phyloP scores from a whole-genome alignment of 1,140 invertebrate species.

The Tetramorium alpestre region DNA sequence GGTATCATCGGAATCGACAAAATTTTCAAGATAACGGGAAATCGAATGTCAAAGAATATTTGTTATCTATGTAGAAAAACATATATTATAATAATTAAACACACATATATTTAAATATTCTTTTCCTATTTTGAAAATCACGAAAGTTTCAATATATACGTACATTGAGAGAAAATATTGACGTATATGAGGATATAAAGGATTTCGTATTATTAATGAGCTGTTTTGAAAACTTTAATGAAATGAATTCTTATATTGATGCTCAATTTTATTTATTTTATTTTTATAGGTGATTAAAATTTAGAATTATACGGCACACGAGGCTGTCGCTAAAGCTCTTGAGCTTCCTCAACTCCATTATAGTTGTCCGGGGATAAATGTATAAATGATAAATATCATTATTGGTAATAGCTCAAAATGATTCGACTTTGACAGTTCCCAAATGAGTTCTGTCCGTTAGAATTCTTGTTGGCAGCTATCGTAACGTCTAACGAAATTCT shows the following conservation, averaged over 20 bases:
- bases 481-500: slow-evolving; percentile 33
- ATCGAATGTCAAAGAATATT: not conserved
- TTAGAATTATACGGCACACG: not conserved
- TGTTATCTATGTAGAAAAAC: not conserved
- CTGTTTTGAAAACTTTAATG: not conserved
- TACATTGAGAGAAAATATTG: not conserved
- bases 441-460: slow-evolving; percentile 47
- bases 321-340: not conserved
- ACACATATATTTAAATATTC: not conserved
- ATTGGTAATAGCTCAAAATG: slow-evolving; percentile 31
- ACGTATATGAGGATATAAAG: not conserved
- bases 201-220: not conserved
- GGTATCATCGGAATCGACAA: not conserved
- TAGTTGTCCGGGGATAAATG: not conserved
- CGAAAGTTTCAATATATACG: not conserved
- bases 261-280: not conserved
- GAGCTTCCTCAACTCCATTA: not conserved
- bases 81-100: too few relatives aligned
- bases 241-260: not conserved
- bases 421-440: slow-evolving; percentile 43
- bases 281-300: not conserved
- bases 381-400: slow-evolving; percentile 30
- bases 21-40: not conserved
- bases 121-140: not conserved
- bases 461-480: slow-evolving; percentile 35